Percentiles rank a stretch among this genome's conserved stretches.
Conservation (phyloP, 1,140 invertebrate species). For the Agraylea sexmaculata region DNA sequence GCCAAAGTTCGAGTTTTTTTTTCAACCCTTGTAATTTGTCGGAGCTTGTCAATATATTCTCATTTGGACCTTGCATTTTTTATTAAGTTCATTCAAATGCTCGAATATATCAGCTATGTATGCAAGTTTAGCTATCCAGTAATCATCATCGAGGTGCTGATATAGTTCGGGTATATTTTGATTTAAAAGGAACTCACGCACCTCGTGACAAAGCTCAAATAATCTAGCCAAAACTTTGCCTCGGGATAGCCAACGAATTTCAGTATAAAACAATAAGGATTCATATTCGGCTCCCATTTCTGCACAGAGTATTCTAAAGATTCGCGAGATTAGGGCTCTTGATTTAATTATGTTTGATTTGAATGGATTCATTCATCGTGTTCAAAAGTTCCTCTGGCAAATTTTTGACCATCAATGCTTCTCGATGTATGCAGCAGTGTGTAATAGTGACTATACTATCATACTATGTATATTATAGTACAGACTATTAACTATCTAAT, state of each 20-base stretch:
- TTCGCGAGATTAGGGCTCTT: slow-evolving; percentile 24
- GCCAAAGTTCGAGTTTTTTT: slow-evolving; percentile 17
- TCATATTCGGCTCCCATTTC: slow-evolving; percentile 26
- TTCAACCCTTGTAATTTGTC: slow-evolving; percentile 21
- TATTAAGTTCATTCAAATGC: slow-evolving; percentile 19
- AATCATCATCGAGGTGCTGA: slow-evolving; percentile 17
- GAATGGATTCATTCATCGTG: slow-evolving; percentile 17
- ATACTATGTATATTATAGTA: too few relatives aligned
- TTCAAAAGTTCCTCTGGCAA: slow-evolving; percentile 17
- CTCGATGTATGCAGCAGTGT: slow-evolving; percentile 20
- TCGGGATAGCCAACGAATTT: slow-evolving; percentile 27
- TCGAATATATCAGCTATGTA: slow-evolving; percentile 21
- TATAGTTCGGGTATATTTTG: slow-evolving; percentile 18
- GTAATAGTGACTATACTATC: too few relatives aligned
- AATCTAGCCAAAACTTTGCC: slow-evolving; percentile 27
- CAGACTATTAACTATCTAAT: too few relatives aligned
- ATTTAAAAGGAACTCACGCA: slow-evolving; percentile 19
- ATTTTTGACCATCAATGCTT: slow-evolving; percentile 19
- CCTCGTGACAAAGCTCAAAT: slow-evolving; percentile 26
- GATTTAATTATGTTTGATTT: slow-evolving; percentile 28
- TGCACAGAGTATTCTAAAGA: slow-evolving; percentile 25
- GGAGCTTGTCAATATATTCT: slow-evolving; percentile 17
- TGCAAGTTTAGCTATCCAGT: slow-evolving; percentile 18
- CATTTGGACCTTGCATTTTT: slow-evolving; percentile 18
- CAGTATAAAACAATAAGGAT: slow-evolving; percentile 25